A percentile compares a stretch with the other conserved stretches of the same genome.
Evolutionary conservation across 2,888 invertebrate genomes (phyloP).

Genomic region (Bembecia ichneumoniformis): DNA sequence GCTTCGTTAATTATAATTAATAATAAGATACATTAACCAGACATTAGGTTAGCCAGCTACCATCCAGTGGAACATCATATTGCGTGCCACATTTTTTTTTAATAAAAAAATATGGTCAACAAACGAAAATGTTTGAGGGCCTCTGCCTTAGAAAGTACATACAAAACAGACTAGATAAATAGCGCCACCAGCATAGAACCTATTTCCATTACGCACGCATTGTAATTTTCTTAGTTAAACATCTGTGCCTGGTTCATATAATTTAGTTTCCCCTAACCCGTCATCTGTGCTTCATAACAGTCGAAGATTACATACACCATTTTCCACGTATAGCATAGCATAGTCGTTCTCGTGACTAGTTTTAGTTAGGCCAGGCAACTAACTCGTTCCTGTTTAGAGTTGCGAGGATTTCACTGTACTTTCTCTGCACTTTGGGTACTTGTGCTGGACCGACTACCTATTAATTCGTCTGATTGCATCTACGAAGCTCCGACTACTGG

Average conservation of each 20-base stretch:
- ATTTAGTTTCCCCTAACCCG: not conserved
- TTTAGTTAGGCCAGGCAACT: constrained; percentile 12
- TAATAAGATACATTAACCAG: too few relatives aligned
- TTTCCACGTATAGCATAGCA: constrained; percentile 17
- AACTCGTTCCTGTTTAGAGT: constrained; percentile 3
- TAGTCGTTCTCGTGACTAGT: constrained; percentile 30
- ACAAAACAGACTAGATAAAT: too few relatives aligned
- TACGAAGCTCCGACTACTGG: not conserved
- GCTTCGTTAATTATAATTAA: too few relatives aligned
- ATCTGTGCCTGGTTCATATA: not conserved
- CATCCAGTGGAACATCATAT: too few relatives aligned
- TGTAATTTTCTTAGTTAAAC: not conserved
- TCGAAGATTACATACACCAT: constrained; percentile 16
- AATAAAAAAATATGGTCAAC: too few relatives aligned
- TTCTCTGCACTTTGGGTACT: constrained; percentile 25
- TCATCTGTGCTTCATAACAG: not conserved
- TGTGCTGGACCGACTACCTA: not conserved
- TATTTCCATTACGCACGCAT: not conserved
- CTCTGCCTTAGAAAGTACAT: too few relatives aligned
- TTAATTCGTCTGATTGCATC: not conserved
- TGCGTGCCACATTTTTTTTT: too few relatives aligned
- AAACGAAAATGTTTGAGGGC: too few relatives aligned
- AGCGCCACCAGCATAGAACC: too few relatives aligned
- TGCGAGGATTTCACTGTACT: constrained; percentile 30
- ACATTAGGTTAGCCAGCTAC: too few relatives aligned